A percentile compares a stretch with the other conserved stretches of the same genome.
Evolutionary conservation across 2,888 invertebrate species (phyloP).

Genomic region (Mechanitis mazaeus): DNA sequence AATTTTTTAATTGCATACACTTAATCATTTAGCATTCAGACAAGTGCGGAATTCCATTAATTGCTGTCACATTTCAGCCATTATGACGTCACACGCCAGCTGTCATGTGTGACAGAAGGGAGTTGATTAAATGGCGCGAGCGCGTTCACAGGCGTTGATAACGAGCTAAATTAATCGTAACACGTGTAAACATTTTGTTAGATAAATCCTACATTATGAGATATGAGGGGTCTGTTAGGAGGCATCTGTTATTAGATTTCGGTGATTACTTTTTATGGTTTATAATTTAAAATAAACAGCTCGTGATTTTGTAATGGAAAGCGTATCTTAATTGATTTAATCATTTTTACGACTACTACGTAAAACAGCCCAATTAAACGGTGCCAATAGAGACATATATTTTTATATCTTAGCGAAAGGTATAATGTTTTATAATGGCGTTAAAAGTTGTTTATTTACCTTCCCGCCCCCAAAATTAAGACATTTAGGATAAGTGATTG

Average conservation of each 20-base stretch:
- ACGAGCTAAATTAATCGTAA: constrained; percentile 60
- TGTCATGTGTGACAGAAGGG: constrained; percentile 50
- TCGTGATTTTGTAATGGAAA: constrained; percentile 48
- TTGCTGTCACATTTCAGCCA: constrained; percentile 18
- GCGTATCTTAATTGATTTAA: constrained; percentile 51
- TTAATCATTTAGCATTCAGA: constrained; percentile 8
- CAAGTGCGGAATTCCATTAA: constrained; percentile 20
- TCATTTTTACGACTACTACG: constrained; percentile 39
- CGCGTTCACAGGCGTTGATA: constrained; percentile 55
- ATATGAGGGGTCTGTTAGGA: constrained; percentile 44
- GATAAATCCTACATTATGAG: constrained; percentile 49
- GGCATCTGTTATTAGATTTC: constrained; percentile 56
- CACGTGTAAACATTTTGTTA: constrained; percentile 69
- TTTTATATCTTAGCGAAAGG: constrained; percentile 12
- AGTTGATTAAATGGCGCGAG: constrained; percentile 51
- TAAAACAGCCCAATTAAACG: constrained; percentile 14
- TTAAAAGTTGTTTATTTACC: constrained; percentile 31
- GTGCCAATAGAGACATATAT: constrained; percentile 20
- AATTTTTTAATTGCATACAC: not conserved
- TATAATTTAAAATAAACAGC: constrained; percentile 55
- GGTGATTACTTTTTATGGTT: constrained; percentile 60
- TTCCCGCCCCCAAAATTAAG: constrained; percentile 48
- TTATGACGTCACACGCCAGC: constrained; percentile 36
- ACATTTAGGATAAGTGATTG: constrained; percentile 44
- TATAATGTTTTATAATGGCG: constrained; percentile 21